Evolutionary conservation across 2,113 vertebrate species (phyloP), one percentile per base, ranked within the genome.

Genomic region (Anolis carolinensis): DNA sequence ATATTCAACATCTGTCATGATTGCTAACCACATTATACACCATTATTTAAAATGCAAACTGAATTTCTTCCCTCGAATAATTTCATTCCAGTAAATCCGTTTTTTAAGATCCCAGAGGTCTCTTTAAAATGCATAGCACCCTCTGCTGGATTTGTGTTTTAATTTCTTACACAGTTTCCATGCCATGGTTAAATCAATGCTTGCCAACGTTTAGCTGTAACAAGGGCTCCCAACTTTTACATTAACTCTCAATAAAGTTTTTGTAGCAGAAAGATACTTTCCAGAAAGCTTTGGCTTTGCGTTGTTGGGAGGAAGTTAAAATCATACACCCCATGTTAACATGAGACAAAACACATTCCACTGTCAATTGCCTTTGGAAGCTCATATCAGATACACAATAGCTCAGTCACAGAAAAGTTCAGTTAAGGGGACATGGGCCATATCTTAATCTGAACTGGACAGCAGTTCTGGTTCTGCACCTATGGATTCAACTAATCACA

Each of bases 131-230:
- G 36, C 20, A 74, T 74, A 87, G 76, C 62, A 88, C 93, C 92
- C 90, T 82, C 94, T 92, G 87, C 87, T 32, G 90, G 91, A 82
- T 16, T 5, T 21, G 80, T 27, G 0, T 1, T 74, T 4, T 16
- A 36, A 81, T 44, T 59, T 34, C 70, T 73, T 59, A 16, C 16
- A 16, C 34, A 65, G n/a, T 36, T 50, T 48, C 25, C 2, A 7
- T 34, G 34, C 21, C 44, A 67, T 36, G n/a, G 52, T 44, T 27
- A 18, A 82, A 63, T 4, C 62, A 34, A 14, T 36, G 71, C 52
- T 50, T 63, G 23, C 48, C 81, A 67, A 16, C 11, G 4, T 39
- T 79, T 67, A 8, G 0, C 70, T 10, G 0, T 7, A 5, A 0
- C 7, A 74, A 6, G 76, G 0, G 0, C 0, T 3, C 65, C 21